Evolutionary conservation across 2,113 vertebrate genomes (phyloP).

Genomic region (Epinephelus cyanopodus): DNA sequence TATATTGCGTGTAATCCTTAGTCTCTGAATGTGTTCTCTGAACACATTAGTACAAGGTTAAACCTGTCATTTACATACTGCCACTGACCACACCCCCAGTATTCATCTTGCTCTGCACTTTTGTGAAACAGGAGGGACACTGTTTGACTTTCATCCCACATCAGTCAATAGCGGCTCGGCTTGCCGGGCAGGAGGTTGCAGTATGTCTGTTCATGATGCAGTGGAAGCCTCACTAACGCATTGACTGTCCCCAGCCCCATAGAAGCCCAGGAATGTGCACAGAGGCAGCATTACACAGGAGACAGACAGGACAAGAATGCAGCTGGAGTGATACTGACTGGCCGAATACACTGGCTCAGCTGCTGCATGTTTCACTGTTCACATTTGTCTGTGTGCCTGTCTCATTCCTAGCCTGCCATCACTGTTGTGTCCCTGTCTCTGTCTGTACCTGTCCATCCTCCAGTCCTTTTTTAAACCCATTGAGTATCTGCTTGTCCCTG

Average conservation of each 20-base stretch:
- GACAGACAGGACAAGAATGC: conserved; percentile 73
- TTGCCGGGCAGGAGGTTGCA: conserved; percentile 24
- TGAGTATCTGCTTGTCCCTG: background rate
- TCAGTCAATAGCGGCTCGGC: conserved; percentile 39
- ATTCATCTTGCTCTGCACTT: conserved; percentile 39
- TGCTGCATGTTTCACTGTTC: conserved; percentile 40
- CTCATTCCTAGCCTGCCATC: conserved; percentile 29
- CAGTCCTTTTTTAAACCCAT: background rate
- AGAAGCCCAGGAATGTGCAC: conserved; percentile 73
- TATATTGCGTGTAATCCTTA: background rate
- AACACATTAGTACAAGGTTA: conserved; percentile 3
- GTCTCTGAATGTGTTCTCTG: conserved; percentile 2
- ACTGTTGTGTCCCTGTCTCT: conserved; percentile 6
- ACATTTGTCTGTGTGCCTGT: conserved; percentile 5
- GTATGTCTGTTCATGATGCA: conserved; percentile 34
- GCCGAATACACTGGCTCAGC: conserved; percentile 48
- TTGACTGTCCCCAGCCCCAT: conserved; percentile 55
- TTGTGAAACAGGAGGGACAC: conserved; percentile 10
- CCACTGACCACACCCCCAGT: conserved; percentile 11
- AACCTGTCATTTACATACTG: conserved; percentile 3
- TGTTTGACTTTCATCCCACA: conserved; percentile 42
- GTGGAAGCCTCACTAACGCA: conserved; percentile 38
- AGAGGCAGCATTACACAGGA: conserved; percentile 69
- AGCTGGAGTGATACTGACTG: conserved; percentile 39
- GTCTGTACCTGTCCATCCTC: background rate